Evolutionary conservation across 1,140 invertebrate genomes (phyloP).

Genomic region (Drosophila tristis): DNA sequence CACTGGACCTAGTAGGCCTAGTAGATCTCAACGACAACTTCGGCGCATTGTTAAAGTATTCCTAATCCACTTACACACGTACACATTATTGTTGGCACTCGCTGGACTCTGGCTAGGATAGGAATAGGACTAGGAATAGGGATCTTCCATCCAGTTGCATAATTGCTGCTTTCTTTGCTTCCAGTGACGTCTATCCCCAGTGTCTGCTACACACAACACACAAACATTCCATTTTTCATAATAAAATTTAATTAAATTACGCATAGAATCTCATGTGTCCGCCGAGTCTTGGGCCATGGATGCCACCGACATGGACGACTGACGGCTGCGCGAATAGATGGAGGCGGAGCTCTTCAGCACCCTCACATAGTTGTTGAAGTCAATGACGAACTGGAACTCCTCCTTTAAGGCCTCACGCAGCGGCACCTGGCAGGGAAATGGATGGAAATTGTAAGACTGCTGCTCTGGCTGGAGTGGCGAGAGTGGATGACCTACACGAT

Average conservation of each 20-base stretch:
- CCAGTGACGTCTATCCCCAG: neutral
- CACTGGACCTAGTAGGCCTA: slow-evolving; percentile 86
- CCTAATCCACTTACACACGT: slow-evolving; percentile 2
- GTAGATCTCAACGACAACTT: slow-evolving; percentile 46
- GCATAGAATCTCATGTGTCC: slow-evolving; percentile 3
- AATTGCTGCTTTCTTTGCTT: neutral
- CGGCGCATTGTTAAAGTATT: slow-evolving; percentile 33
- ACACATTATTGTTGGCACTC: slow-evolving; percentile 27
- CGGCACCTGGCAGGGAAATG: slow-evolving; percentile 85
- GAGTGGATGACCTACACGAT: slow-evolving; percentile 60
- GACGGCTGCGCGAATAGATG: slow-evolving; percentile 72
- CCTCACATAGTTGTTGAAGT: slow-evolving; percentile 90
- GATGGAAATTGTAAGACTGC: neutral
- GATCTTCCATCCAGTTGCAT: neutral
- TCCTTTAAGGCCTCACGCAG: slow-evolving; percentile 88
- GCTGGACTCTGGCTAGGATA: neutral
- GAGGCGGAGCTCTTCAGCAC: slow-evolving; percentile 84
- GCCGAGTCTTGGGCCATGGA: slow-evolving; percentile 42
- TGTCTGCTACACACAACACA: slow-evolving; percentile 1
- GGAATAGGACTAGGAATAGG: neutral
- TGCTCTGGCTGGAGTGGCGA: neutral
- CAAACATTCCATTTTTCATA: slow-evolving; percentile 49
- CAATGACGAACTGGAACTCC: slow-evolving; percentile 90
- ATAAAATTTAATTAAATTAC: slow-evolving; percentile 37
- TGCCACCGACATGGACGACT: slow-evolving; percentile 69